Conservation (phyloP, 2,888 invertebrate genomes). For the Teinopalpus imperialis region DNA sequence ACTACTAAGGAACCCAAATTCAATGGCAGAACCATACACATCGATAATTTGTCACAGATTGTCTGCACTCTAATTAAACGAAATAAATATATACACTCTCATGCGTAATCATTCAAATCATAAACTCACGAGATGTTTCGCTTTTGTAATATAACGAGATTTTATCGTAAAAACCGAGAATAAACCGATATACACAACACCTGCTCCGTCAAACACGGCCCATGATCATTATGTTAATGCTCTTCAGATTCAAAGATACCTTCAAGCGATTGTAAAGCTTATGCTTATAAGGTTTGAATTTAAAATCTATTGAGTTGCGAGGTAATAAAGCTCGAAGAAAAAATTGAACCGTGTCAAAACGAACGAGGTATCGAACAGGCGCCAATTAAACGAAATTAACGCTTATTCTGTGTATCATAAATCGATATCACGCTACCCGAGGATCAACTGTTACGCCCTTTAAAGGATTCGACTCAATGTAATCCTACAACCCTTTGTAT, state of each 20-base stretch:
- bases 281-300: conserved; percentile 43
- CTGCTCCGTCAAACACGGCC: conserved; percentile 76
- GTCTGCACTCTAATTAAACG: conserved; percentile 25
- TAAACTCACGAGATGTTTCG: conserved; percentile 56
- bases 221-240: conserved; percentile 77
- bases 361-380: conserved; percentile 64
- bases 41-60: conserved; percentile 21
- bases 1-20: conserved; percentile 6
- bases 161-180: conserved; percentile 77
- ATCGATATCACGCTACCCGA: conserved; percentile 70
- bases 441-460: conserved; percentile 70
- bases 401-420: conserved; percentile 73
- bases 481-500: conserved; percentile 49
- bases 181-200: conserved; percentile 76
- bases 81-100: conserved; percentile 35
- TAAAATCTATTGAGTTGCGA: conserved; percentile 44
- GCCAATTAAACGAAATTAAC: conserved; percentile 77
- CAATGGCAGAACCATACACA: conserved; percentile 1
- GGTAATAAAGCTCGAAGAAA: conserved; percentile 48
- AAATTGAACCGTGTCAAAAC: conserved; percentile 61
- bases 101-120: conserved; percentile 58
- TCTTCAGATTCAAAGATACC: conserved; percentile 52
- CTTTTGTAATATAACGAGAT: conserved; percentile 73
- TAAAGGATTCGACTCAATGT: conserved; percentile 61
- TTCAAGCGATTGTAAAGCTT: conserved; percentile 54